Base-by-base conservation (phyloP, 2,888 invertebrate genomes). In the Watsonalla cultraria region DNA sequence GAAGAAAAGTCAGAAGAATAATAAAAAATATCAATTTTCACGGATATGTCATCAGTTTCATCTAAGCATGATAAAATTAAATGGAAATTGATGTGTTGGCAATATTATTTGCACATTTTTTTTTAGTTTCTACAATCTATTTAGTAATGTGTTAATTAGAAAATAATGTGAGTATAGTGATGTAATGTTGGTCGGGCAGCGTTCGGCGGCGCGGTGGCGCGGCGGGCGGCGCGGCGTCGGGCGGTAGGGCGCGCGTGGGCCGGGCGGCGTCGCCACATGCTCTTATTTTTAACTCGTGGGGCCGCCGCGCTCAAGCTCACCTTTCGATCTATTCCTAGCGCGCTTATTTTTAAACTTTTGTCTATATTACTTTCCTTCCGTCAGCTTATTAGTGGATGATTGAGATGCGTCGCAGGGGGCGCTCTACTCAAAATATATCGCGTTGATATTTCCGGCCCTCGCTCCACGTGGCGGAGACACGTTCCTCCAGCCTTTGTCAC, bases 291-390 rank as follows among this genome's bases (percentile, higher is more conserved):
- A 87, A 75, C 78, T 66, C 74, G 78, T 81, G 84, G 84, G 86
- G 86, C 87, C 84, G 82, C 78, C 81, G 79, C 81, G 83, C 79
- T 78, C 75, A 82, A 86, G 86, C 89, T 88, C 89, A 89, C 90
- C 90, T 90, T 87, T 87, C 88, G 78, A 77, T 86, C 87, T 90
- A 90, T 90, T 90, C 78, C 78, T 80, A 82, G 74, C 76, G 56
- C 66, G 59, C 68, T 83, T 89, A 87, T 86, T 87, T 86, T 84
- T 89, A 89, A 85, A 89, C 88, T 85, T 89, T 88, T 90, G 89
- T 90, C 89, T 90, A 86, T 88, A 90, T 89, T 80, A 85, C 88
- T 87, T 86, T 87, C 84, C 88, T 88, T 87, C 86, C 86, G 85
- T 80, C 82, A 84, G 80, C 88, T 89, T 87, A 90, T 90, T 89